These are phyloP conservation scores for Gastrophysa polygoni DNA, from an alignment of 2,888 invertebrate species.

Conservation along the genomic window DNA sequence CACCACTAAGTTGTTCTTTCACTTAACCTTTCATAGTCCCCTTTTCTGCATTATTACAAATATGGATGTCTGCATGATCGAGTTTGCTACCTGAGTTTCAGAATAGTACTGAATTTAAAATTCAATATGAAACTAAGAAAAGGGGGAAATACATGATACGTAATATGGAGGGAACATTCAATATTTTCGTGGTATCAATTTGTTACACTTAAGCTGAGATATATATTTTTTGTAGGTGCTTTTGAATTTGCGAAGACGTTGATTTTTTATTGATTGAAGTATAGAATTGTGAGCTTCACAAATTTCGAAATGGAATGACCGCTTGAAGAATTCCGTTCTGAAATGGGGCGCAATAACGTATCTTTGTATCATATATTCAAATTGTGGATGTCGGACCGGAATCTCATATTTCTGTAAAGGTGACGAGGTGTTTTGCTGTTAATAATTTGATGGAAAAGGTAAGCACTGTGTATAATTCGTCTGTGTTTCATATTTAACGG, in stretches of 20 bases:
- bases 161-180: neutral
- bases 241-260: neutral
- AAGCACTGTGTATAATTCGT: neutral
- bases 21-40: neutral
- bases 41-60: neutral
- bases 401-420: neutral
- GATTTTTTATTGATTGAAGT: neutral
- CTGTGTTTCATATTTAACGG: neutral
- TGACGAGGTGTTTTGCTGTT: neutral
- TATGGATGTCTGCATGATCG: neutral
- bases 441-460: neutral
- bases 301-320: neutral
- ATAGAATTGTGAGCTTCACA: neutral
- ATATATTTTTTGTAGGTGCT: neutral
- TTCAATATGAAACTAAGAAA: neutral
- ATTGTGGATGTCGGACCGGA: neutral
- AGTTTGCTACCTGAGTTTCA: neutral
- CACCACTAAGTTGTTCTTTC: neutral
- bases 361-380: neutral
- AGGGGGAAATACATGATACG: neutral
- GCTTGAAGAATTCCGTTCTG: neutral
- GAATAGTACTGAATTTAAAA: neutral
- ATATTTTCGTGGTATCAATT: no score
- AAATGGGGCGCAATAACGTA: neutral
- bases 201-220: neutral